Conservation (phyloP, 2,113 vertebrate genomes). For the Cyanoliseus patagonus region DNA sequence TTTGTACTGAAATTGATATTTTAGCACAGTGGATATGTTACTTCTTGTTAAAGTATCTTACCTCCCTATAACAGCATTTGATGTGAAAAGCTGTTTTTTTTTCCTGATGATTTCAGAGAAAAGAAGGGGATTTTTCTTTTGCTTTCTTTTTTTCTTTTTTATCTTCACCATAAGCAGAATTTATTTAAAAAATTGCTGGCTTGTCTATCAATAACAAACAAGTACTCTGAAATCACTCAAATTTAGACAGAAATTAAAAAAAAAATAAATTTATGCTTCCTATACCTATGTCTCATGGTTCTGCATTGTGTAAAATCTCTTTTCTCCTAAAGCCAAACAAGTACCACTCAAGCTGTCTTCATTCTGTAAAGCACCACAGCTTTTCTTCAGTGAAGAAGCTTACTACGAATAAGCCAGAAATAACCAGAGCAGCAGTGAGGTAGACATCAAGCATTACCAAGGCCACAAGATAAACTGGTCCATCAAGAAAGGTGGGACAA, state of each 20-base stretch:
- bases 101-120: neutral
- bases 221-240: neutral
- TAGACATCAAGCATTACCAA: neutral
- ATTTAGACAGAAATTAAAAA: neutral
- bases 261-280: neutral
- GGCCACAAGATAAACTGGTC: neutral
- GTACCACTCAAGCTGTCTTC: neutral
- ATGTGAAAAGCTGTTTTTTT: neutral
- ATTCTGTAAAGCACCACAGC: neutral
- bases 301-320: neutral
- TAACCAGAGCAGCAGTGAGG: neutral
- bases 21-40: neutral
- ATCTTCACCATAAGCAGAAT: neutral
- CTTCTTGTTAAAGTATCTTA: neutral
- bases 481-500: neutral
- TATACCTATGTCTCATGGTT: neutral
- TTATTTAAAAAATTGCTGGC: neutral
- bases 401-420: neutral
- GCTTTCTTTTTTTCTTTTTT: neutral
- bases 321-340: neutral
- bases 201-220: neutral
- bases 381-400: neutral
- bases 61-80: neutral
- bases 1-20: neutral
- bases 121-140: neutral